A percentile compares a stretch with the other conserved stretches of the same genome.
These are phyloP conservation scores for Pogoniulus pusillus DNA, from an alignment of 2,797 vertebrate species.

Conservation along the genomic window DNA sequence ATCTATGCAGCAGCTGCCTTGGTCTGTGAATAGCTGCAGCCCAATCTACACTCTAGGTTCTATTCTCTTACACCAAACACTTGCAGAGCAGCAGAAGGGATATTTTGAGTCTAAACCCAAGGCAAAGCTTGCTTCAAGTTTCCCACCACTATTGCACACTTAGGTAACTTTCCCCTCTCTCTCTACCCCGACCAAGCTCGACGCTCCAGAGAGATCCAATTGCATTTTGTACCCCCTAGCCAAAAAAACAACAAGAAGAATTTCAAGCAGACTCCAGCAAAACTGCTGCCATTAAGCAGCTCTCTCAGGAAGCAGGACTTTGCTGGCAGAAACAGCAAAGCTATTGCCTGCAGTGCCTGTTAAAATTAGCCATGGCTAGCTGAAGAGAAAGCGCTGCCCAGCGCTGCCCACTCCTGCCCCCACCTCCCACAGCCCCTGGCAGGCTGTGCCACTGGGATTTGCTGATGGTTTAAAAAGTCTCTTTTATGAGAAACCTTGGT, in stretches of 20 bases:
- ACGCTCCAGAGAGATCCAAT: not conserved
- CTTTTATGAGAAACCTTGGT: not conserved
- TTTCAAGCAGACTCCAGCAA: not conserved
- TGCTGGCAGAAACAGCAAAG: not conserved
- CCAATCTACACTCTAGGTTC: not conserved
- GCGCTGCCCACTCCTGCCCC: not conserved
- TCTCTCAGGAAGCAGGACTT: not conserved
- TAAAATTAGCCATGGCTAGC: not conserved
- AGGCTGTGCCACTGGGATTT: not conserved
- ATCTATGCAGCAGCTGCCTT: not conserved
- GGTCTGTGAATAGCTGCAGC: not conserved
- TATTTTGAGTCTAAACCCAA: not conserved
- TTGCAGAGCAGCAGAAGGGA: not conserved
- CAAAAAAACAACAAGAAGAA: not conserved
- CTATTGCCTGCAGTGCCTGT: not conserved
- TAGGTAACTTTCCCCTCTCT: not conserved
- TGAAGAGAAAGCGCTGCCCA: not conserved
- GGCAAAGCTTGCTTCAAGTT: not conserved
- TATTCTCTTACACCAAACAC: not conserved
- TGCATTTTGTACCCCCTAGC: not conserved
- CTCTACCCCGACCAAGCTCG: not conserved
- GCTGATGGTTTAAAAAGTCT: not conserved
- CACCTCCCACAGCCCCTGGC: not conserved
- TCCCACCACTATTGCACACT: not conserved
- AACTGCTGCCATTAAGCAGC: slow-evolving; percentile 3